These are phyloP conservation scores for Tinea trinotella DNA, from an alignment of 2,888 invertebrate species.

Conservation along the genomic window DNA sequence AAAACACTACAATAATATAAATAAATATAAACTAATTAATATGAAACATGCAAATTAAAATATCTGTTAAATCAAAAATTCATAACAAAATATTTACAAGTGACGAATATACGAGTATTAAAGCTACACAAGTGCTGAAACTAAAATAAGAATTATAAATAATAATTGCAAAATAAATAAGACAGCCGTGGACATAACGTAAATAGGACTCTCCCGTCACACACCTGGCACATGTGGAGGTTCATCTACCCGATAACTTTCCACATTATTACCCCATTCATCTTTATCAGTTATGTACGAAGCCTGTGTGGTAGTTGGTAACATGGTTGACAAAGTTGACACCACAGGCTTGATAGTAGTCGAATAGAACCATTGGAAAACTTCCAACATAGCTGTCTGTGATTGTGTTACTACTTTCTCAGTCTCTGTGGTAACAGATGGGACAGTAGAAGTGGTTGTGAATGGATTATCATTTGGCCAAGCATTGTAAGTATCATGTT, in stretches of 20 bases:
- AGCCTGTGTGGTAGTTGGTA: conserved; percentile 44
- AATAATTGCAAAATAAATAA: conserved; percentile 24
- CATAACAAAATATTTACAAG: not conserved
- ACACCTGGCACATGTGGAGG: conserved; percentile 68
- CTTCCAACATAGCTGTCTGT: conserved; percentile 66
- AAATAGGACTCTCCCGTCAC: conserved; percentile 62
- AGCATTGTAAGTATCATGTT: conserved; percentile 47
- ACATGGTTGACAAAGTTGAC: conserved; percentile 51
- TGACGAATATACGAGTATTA: not conserved
- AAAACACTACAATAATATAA: too few relatives aligned
- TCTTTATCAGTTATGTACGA: conserved; percentile 52
- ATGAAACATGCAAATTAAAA: too few relatives aligned
- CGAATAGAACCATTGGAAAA: conserved; percentile 65
- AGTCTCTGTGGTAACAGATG: conserved; percentile 54
- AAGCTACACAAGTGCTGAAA: not conserved
- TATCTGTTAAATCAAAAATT: too few relatives aligned
- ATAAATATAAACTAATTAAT: too few relatives aligned
- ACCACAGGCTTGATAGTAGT: conserved; percentile 62
- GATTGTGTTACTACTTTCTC: conserved; percentile 59
- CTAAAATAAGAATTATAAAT: not conserved
- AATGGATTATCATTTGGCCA: conserved; percentile 69
- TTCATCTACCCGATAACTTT: conserved; percentile 68
- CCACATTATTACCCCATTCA: conserved; percentile 63
- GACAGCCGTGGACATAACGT: conserved; percentile 36
- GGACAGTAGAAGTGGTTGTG: conserved; percentile 46